phyloP scores from a whole-genome alignment of 2,113 vertebrate species.

The Seriola rivoliana region DNA sequence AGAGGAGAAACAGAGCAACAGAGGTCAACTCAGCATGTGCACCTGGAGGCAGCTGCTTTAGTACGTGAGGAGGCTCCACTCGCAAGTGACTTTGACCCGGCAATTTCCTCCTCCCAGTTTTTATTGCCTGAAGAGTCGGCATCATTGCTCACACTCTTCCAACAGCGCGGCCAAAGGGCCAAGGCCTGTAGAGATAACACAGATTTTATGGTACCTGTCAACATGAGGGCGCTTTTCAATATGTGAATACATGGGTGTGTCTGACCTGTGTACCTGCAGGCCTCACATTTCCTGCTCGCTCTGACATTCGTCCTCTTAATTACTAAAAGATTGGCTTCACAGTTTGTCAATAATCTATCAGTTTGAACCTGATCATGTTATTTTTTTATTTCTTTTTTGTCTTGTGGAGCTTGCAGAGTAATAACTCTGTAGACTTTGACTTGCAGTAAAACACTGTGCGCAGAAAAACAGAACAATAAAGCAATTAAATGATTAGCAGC shows the following conservation, averaged over 20 bases:
- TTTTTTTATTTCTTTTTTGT: slow-evolving; percentile 13
- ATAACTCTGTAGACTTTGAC: slow-evolving; percentile 72
- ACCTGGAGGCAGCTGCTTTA: slow-evolving; percentile 45
- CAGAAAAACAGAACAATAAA: slow-evolving; percentile 69
- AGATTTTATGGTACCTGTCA: slow-evolving; percentile 83
- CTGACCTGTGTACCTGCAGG: slow-evolving; percentile 69
- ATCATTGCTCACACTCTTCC: slow-evolving; percentile 69
- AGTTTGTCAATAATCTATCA: not conserved
- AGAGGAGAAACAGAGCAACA: slow-evolving; percentile 2
- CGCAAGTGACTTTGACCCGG: slow-evolving; percentile 80
- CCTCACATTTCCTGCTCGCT: slow-evolving; percentile 54
- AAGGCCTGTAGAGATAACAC: slow-evolving; percentile 83
- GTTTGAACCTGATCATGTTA: slow-evolving; percentile 4
- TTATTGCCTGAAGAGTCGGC: slow-evolving; percentile 80
- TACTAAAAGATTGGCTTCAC: not conserved
- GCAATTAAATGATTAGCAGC: slow-evolving; percentile 45
- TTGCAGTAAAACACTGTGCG: slow-evolving; percentile 57
- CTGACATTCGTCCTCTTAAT: slow-evolving; percentile 46
- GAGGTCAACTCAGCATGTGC: slow-evolving; percentile 50
- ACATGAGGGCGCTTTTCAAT: slow-evolving; percentile 71
- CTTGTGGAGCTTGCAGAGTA: slow-evolving; percentile 4
- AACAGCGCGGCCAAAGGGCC: slow-evolving; percentile 81
- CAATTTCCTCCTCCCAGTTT: slow-evolving; percentile 80
- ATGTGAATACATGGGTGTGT: slow-evolving; percentile 81
- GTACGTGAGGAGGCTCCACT: slow-evolving; percentile 52